Percentiles rank a stretch among this genome's conserved stretches.
phyloP scores from a whole-genome alignment of 2,888 invertebrate genomes.

The Teleiodes luculella region DNA sequence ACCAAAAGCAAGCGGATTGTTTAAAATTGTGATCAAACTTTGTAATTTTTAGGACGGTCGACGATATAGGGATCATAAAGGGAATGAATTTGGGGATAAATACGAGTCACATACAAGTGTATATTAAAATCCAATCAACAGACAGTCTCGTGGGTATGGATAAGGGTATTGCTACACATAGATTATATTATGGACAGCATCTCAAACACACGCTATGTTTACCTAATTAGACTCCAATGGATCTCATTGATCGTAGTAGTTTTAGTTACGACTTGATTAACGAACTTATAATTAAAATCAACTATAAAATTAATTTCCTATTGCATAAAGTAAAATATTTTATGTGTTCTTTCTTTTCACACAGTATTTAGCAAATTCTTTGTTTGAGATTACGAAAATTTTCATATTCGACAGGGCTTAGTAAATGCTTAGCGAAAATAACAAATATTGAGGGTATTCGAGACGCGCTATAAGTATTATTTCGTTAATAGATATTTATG shows the following conservation, averaged over 20 bases:
- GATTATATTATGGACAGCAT: not conserved
- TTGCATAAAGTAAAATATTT: not conserved
- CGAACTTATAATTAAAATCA: no score
- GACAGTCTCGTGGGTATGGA: constrained; percentile 13
- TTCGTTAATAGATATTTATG: no score
- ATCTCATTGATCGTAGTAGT: no score
- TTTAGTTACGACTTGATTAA: no score
- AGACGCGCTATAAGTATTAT: no score
- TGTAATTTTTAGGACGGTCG: constrained; percentile 36
- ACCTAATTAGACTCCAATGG: not conserved
- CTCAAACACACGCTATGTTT: not conserved
- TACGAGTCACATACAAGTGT: not conserved
- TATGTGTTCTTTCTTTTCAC: not conserved
- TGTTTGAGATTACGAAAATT: no score
- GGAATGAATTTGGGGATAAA: not conserved
- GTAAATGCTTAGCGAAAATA: no score
- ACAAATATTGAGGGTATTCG: no score
- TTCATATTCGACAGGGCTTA: no score
- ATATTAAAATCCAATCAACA: not conserved
- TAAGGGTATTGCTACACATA: not conserved
- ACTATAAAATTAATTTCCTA: no score
- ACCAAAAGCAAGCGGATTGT: constrained; percentile 8
- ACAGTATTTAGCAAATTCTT: no score
- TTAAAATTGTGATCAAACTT: not conserved
- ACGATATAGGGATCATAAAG: constrained; percentile 25